Evolutionary conservation across 1,140 invertebrate species (phyloP), one percentile per base, ranked within the genome.

Genomic region (Caenorhabditis brenneri): DNA sequence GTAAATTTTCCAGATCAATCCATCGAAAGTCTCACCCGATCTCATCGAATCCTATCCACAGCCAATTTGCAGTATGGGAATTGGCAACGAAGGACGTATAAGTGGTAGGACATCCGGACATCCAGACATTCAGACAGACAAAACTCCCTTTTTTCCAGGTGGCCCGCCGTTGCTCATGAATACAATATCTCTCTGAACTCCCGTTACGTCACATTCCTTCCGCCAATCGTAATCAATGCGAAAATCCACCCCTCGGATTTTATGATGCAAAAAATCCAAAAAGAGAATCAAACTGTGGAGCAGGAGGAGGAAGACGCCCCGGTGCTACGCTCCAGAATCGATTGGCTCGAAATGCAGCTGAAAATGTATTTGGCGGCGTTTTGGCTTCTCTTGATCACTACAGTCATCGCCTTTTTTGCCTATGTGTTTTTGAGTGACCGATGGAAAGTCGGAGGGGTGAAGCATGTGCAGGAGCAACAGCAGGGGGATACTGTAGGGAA

Each of bases 181-280:
- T 89, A 89, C 82, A 89, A 89, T 80, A 51, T 88, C 10, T 89
- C 88, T 9, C 31, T 89, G 10, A 87, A 87, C 19, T 88, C 88
- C 2, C 86, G 85, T 31, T 89, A 89, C 48, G 81, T 89, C 15
- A 89, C 88, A 4, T 89, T 89, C 80, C 69, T 89, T 19, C 88
- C 88, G n/a, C 88, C 88, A 5, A 88, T 89, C 46, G 86, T 89
- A 12, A 2, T 88, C 7, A 51, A 81, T n/a, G 42, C 87, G n/a
- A 53, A 29, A 5, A 87, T 88, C 5, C 24, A 51, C 33, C 51
- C 46, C 15, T 12, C 46, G 1, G 46, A 49, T 31, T 15, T 29
- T 16, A 16, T 80, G 5, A 36, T 58, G 15, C n/a, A 79, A 42
- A 48, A 80, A 33, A 19, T 39, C 12, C 74, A 69, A 12, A 69